Conservation (phyloP, 2,888 invertebrate genomes). For the Ganaspis brasiliensis region DNA sequence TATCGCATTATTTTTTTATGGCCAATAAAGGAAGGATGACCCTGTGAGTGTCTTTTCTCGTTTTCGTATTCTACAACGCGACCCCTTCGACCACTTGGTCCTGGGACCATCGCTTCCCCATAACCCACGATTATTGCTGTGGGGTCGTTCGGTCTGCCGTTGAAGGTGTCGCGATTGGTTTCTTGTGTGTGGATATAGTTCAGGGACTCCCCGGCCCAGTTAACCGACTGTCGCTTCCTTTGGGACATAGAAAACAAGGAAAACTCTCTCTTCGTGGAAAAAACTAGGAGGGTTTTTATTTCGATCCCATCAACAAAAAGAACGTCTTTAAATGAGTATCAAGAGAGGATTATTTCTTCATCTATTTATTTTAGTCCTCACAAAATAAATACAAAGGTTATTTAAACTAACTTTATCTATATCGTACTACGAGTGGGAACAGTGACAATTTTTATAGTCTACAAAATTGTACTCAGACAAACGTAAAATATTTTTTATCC, state of each 20-base stretch:
- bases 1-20: conserved; percentile 80
- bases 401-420: too few relatives aligned
- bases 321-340: neutral
- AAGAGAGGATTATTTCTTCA: neutral
- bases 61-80: conserved; percentile 47
- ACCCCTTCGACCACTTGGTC: conserved; percentile 45
- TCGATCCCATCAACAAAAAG: neutral
- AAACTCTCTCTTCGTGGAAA: conserved; percentile 6
- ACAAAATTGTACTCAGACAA: too few relatives aligned
- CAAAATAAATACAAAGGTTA: neutral
- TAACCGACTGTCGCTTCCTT: conserved; percentile 67
- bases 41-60: conserved; percentile 62
- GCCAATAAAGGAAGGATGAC: conserved; percentile 77
- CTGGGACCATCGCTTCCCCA: conserved; percentile 54
- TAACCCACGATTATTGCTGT: conserved; percentile 72
- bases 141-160: conserved; percentile 69
- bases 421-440: too few relatives aligned
- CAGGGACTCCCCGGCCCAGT: conserved; percentile 79
- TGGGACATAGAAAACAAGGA: conserved; percentile 31
- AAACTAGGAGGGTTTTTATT: conserved; percentile 19
- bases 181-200: conserved; percentile 76
- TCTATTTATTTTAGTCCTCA: neutral
- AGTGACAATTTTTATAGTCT: too few relatives aligned
- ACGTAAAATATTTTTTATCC: too few relatives aligned
- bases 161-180: conserved; percentile 80